These are phyloP conservation scores for Oscheius sp. DNA, from an alignment of 2,888 invertebrate species.

Conservation along the genomic window DNA sequence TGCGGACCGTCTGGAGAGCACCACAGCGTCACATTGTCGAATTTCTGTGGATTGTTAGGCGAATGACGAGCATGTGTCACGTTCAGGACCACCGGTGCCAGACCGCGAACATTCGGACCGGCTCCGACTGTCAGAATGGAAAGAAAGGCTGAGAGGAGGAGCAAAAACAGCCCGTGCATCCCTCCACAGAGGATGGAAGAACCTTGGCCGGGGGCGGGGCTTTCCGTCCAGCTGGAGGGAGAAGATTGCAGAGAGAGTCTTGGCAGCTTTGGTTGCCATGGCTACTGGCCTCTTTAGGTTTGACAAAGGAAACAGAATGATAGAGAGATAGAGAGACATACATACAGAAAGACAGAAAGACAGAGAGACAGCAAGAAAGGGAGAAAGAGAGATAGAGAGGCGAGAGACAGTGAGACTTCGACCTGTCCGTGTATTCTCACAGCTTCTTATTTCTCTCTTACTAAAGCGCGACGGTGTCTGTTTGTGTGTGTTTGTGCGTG, in stretches of 20 bases:
- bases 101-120: constrained; percentile 3
- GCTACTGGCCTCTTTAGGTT: neutral
- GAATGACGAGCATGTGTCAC: constrained; percentile 8
- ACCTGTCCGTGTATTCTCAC: no score
- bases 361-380: no score
- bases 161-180: neutral
- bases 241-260: neutral
- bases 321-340: no score
- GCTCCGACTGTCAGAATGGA: neutral
- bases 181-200: neutral
- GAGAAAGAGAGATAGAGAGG: no score
- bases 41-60: constrained; percentile 18
- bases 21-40: constrained; percentile 46
- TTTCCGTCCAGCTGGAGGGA: constrained; percentile 17
- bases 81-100: constrained; percentile 17
- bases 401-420: no score
- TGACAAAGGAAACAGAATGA: no score
- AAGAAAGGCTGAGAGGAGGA: neutral
- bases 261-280: constrained; percentile 12
- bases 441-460: no score
- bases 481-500: no score
- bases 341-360: no score
- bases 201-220: neutral
- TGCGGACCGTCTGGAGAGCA: constrained; percentile 54
- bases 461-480: no score